Conservation (phyloP, 2,113 vertebrate genomes). For the Poeciliopsis occidentalis region DNA sequence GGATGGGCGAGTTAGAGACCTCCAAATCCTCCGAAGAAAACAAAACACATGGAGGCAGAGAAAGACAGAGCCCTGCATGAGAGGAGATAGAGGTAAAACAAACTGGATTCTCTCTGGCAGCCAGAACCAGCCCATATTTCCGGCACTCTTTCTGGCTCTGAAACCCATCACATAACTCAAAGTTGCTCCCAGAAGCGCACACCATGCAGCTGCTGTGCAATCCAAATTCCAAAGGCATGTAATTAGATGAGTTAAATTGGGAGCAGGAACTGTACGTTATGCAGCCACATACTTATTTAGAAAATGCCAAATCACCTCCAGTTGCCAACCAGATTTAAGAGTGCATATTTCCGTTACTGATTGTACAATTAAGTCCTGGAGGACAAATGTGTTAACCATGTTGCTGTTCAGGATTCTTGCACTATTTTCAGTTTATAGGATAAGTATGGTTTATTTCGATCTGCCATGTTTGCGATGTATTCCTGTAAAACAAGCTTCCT, state of each 20-base stretch:
- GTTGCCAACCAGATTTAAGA: slow-evolving; percentile 45
- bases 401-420: slow-evolving; percentile 2
- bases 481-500: background rate
- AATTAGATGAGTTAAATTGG: slow-evolving; percentile 60
- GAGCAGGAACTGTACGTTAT: slow-evolving; percentile 26
- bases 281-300: slow-evolving; percentile 20
- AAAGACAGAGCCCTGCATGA: slow-evolving; percentile 53
- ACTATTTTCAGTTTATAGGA: slow-evolving; percentile 9
- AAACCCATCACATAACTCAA: slow-evolving; percentile 27
- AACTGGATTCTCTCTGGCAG: slow-evolving; percentile 35
- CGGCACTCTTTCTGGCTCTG: slow-evolving; percentile 30
- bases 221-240: slow-evolving; percentile 59
- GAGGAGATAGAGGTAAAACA: slow-evolving; percentile 67
- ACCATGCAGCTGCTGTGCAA: slow-evolving; percentile 28
- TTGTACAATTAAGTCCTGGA: slow-evolving; percentile 12
- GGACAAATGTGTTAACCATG: slow-evolving; percentile 9
- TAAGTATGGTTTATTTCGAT: slow-evolving; percentile 10
- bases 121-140: slow-evolving; percentile 43
- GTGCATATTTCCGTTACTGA: slow-evolving; percentile 21
- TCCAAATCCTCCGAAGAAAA: slow-evolving; percentile 64
- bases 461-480: background rate
- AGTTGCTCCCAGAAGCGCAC: slow-evolving; percentile 39
- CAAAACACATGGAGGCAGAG: slow-evolving; percentile 50
- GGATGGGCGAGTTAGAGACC: slow-evolving; percentile 49
- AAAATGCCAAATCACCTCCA: slow-evolving; percentile 47